Evolutionary conservation across 2,113 vertebrate species (phyloP).

Genomic region (Cebidichthys violaceus): DNA sequence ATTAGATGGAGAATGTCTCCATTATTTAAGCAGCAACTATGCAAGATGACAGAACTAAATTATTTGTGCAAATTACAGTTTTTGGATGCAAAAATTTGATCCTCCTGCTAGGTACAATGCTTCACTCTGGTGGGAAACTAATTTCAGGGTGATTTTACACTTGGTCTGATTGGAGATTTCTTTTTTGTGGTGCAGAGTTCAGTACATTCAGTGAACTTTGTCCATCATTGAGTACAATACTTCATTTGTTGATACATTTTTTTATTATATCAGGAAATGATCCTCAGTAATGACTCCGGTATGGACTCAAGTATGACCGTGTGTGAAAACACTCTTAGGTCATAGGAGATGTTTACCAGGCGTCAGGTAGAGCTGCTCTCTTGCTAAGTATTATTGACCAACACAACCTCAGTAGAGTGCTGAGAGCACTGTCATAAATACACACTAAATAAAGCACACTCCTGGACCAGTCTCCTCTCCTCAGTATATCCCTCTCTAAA

Average conservation of each 20-base stretch:
- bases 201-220: background rate
- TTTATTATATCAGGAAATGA: background rate
- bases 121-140: background rate
- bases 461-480: background rate
- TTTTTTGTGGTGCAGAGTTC: slow-evolving; percentile 2
- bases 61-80: background rate
- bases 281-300: background rate
- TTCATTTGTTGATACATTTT: background rate
- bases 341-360: background rate
- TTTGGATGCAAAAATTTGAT: background rate
- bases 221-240: background rate
- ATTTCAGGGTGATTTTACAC: background rate
- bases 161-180: background rate
- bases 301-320: background rate
- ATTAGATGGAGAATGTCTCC: slow-evolving; percentile 2
- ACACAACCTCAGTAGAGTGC: background rate
- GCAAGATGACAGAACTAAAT: background rate
- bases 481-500: background rate
- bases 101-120: background rate
- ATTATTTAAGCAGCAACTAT: background rate
- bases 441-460: background rate
- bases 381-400: slow-evolving; percentile 3
- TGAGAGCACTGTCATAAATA: background rate
- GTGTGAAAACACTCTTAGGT: background rate
- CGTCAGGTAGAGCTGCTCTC: no score